Evolutionary conservation across 2,797 vertebrate species (phyloP).

Genomic region (Anguilla anguilla): DNA sequence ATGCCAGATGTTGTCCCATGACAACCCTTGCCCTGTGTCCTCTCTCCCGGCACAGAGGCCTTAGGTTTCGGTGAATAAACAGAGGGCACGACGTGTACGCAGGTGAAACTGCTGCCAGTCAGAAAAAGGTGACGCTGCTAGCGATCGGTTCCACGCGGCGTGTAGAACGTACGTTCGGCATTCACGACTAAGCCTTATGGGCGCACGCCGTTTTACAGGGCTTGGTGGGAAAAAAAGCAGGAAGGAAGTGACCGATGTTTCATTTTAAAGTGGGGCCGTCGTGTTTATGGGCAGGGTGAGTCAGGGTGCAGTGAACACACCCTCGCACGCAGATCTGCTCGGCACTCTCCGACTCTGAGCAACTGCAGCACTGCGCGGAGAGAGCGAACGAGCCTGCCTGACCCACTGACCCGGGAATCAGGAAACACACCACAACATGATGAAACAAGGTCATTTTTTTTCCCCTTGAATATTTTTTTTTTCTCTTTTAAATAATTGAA

Average conservation of each 20-base stretch:
- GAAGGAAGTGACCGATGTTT: conserved; percentile 18
- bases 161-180: not conserved
- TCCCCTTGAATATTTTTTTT: not conserved
- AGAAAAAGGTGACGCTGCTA: not conserved
- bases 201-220: not conserved
- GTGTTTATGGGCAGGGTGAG: not conserved
- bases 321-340: not conserved
- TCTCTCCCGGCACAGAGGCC: not conserved
- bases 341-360: not conserved
- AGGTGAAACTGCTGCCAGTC: not conserved
- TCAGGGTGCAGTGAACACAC: not conserved
- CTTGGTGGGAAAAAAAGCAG: not conserved
- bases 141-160: not conserved
- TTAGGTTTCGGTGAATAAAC: not conserved
- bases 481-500: not conserved
- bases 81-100: not conserved
- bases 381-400: conserved; percentile 4
- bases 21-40: not conserved
- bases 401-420: conserved; percentile 37
- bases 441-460: conserved; percentile 1
- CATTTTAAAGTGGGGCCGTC: conserved; percentile 23
- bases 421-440: conserved; percentile 19
- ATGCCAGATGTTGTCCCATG: not conserved
- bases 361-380: not conserved
- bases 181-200: not conserved